These are phyloP conservation scores for Grapholita molesta DNA, from an alignment of 1,140 invertebrate species.

Conservation along the genomic window DNA sequence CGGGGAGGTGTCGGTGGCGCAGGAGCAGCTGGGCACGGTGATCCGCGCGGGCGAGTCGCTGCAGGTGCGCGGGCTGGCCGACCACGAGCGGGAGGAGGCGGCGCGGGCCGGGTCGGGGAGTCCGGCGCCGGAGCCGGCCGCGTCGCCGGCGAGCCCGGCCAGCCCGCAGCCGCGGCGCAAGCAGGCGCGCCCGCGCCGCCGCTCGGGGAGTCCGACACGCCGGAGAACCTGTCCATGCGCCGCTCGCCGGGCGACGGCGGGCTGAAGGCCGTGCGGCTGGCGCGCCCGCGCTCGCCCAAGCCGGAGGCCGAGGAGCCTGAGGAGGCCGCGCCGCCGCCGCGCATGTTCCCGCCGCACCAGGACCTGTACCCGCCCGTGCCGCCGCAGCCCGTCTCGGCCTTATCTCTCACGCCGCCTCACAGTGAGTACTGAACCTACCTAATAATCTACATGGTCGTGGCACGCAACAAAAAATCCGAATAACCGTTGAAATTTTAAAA, in stretches of 20 bases:
- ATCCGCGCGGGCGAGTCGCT: constrained; percentile 92
- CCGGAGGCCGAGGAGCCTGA: constrained; percentile 60
- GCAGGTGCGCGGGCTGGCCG: constrained; percentile 88
- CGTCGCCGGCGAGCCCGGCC: constrained; percentile 77
- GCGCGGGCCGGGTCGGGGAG: constrained; percentile 77
- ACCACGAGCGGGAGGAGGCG: constrained; percentile 80
- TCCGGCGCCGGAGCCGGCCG: constrained; percentile 77
- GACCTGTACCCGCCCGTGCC: constrained; percentile 82
- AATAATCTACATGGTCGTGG: not conserved
- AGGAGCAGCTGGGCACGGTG: constrained; percentile 88
- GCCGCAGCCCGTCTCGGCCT: constrained; percentile 84
- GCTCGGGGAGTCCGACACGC: constrained; percentile 85
- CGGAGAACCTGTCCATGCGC: constrained; percentile 74
- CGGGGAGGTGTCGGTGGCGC: constrained; percentile 91
- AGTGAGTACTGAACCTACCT: constrained; percentile 79
- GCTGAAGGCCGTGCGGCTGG: constrained; percentile 74
- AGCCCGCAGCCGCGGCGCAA: constrained; percentile 88
- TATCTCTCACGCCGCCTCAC: constrained; percentile 87
- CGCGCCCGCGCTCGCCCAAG: constrained; percentile 60
- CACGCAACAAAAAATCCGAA: not conserved
- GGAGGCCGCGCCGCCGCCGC: constrained; percentile 61
- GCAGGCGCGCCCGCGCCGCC: constrained; percentile 87
- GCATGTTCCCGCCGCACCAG: constrained; percentile 79
- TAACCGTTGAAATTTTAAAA: not conserved
- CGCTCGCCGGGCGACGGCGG: constrained; percentile 80